These are phyloP conservation scores for Oscarella lobularis DNA, from an alignment of 37 sponge, comb jelly and placozoan genomes.

Conservation along the genomic window DNA sequence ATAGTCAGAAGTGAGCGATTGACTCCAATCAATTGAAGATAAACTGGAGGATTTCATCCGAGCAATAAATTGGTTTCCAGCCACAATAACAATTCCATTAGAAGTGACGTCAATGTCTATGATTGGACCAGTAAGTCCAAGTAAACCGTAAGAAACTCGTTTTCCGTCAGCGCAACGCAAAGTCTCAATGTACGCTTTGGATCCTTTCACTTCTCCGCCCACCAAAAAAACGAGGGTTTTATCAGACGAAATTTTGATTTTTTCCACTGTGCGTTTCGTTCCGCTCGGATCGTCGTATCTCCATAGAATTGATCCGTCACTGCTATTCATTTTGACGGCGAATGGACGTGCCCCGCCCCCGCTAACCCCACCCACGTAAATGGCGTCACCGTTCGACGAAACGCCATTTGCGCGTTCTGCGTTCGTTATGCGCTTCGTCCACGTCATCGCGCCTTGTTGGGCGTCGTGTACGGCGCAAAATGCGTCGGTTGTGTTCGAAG, in stretches of 20 bases:
- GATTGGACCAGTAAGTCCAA: too few relatives aligned
- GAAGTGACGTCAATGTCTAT: neutral
- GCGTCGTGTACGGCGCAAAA: neutral
- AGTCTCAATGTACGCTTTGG: neutral
- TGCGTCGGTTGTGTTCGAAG: neutral
- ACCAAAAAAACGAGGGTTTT: neutral
- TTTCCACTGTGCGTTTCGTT: neutral
- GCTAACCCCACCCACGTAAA: neutral
- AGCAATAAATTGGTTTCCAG: neutral
- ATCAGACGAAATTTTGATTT: neutral
- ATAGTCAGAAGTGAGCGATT: neutral
- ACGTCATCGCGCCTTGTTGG: neutral
- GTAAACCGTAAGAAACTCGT: too few relatives aligned
- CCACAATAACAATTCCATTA: neutral
- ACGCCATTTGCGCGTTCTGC: neutral
- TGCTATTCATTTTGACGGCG: neutral
- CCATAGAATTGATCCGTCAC: neutral
- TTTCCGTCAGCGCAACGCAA: neutral
- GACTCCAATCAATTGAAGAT: neutral
- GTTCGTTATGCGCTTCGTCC: neutral
- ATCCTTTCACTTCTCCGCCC: neutral
- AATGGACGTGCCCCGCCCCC: neutral
- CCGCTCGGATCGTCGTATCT: too few relatives aligned
- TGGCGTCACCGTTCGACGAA: neutral
- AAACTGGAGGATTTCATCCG: neutral